Evolutionary conservation across 2,888 invertebrate genomes (phyloP).

Genomic region (Criorhina ranunculi): DNA sequence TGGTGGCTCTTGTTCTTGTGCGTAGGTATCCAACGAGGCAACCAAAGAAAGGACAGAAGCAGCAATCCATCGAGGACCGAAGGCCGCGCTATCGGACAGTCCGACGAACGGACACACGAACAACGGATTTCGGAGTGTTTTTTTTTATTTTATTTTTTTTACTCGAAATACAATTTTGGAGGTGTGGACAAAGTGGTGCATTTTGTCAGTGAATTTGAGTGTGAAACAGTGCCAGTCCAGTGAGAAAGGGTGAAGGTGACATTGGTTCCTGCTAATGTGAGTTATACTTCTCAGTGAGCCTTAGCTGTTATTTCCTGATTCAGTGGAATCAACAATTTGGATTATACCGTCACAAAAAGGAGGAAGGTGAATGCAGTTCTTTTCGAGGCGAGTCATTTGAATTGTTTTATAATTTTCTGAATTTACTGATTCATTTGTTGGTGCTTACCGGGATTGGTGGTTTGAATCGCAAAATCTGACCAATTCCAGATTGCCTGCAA

Average conservation of each 20-base stretch:
- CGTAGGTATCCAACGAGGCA: slow-evolving; percentile 65
- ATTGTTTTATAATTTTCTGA: neutral
- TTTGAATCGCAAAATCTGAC: no score
- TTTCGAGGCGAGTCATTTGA: slow-evolving; percentile 47
- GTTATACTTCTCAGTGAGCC: neutral
- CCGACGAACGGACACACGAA: neutral
- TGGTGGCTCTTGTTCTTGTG: slow-evolving; percentile 69
- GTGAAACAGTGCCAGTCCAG: neutral
- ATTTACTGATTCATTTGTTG: no score
- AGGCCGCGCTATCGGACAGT: slow-evolving; percentile 52
- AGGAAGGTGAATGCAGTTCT: slow-evolving; percentile 29
- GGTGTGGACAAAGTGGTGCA: slow-evolving; percentile 4
- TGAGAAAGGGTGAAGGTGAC: slow-evolving; percentile 22
- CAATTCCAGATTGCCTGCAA: no score
- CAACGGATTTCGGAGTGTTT: slow-evolving; percentile 25
- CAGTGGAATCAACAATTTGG: slow-evolving; percentile 33
- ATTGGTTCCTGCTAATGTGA: slow-evolving; percentile 18
- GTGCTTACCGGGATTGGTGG: no score
- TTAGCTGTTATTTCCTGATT: slow-evolving; percentile 39
- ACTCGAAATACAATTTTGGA: slow-evolving; percentile 10
- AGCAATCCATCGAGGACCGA: slow-evolving; percentile 43
- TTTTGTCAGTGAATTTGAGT: slow-evolving; percentile 22
- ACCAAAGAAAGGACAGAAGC: slow-evolving; percentile 50
- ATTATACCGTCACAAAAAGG: slow-evolving; percentile 26
- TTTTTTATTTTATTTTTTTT: slow-evolving; percentile 31